A percentile compares a stretch with the other conserved stretches of the same genome.
phyloP scores from a whole-genome alignment of 37 sponge, comb jelly and placozoan species.

The Theonella swinhoei region DNA sequence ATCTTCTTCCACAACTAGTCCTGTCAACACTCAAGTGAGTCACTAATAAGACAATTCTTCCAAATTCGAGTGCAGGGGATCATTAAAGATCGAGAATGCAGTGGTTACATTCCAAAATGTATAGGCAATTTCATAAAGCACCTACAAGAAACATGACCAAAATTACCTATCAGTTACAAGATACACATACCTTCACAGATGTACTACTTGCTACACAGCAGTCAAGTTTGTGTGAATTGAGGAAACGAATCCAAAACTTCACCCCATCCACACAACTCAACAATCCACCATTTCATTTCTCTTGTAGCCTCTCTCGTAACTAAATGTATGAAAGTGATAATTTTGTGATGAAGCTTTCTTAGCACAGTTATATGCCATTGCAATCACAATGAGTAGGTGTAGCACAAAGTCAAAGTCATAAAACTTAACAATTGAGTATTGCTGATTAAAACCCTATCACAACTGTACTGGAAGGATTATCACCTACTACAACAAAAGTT shows the following conservation, averaged over 20 bases:
- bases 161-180: background rate
- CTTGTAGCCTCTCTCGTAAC: background rate
- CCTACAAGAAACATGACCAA: background rate
- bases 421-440: too few relatives aligned
- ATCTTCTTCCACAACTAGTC: constrained; percentile 4
- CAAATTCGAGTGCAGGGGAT: too few relatives aligned
- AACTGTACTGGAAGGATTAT: too few relatives aligned
- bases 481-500: too few relatives aligned
- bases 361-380: too few relatives aligned
- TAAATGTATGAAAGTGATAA: background rate
- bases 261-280: background rate
- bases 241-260: background rate
- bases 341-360: too few relatives aligned
- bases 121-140: constrained; percentile 20
- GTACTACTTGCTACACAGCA: background rate
- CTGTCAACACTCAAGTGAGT: background rate
- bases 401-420: too few relatives aligned
- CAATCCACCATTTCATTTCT: background rate
- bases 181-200: background rate
- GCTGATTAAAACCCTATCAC: too few relatives aligned
- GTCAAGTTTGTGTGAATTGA: background rate
- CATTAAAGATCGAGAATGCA: background rate
- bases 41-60: too few relatives aligned
- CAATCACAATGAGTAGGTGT: too few relatives aligned
- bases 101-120: background rate